Evolutionary conservation across 2,797 vertebrate species (phyloP).

Genomic region (Mus spretus): DNA sequence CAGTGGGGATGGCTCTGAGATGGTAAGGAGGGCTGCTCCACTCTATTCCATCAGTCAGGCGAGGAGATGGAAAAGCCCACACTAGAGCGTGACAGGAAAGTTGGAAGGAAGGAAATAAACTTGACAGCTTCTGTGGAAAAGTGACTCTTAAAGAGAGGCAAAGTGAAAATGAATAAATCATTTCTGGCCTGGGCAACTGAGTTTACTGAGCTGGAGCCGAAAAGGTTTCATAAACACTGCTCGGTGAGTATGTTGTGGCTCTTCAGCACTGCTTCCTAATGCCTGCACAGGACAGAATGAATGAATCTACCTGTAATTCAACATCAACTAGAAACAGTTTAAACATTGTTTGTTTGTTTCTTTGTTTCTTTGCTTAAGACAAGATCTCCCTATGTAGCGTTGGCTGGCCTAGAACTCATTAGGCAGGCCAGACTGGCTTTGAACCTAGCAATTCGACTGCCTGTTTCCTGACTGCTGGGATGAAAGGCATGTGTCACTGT

Average conservation of each 20-base stretch:
- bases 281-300: neutral
- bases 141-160: neutral
- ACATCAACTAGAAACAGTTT: neutral
- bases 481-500: neutral
- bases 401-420: neutral
- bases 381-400: neutral
- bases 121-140: neutral
- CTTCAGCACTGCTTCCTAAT: neutral
- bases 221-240: neutral
- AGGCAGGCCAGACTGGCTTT: neutral
- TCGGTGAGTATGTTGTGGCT: neutral
- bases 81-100: neutral
- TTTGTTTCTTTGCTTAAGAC: neutral
- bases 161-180: neutral
- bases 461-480: neutral
- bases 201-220: neutral
- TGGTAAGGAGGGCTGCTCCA: neutral
- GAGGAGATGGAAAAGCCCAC: neutral
- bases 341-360: neutral
- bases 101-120: neutral
- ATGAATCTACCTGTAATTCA: no score
- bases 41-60: neutral
- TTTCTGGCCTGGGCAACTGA: neutral
- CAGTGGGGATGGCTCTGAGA: neutral
- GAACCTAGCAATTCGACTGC: neutral